Evolutionary conservation across 2,888 invertebrate species (phyloP).

Genomic region (Lydus trimaculatus): DNA sequence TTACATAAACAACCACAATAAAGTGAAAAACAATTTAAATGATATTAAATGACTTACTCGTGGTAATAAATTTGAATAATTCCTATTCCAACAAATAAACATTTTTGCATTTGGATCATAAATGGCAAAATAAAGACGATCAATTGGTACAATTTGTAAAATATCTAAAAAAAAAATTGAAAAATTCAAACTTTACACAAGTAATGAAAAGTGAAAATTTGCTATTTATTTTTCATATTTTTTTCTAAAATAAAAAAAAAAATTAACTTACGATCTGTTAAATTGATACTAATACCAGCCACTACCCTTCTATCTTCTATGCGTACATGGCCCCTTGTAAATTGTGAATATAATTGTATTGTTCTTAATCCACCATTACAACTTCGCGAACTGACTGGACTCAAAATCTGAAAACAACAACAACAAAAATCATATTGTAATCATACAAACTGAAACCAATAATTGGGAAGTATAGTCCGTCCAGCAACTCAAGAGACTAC

Average conservation of each 20-base stretch:
- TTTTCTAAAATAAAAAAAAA: not conserved
- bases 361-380: conserved; percentile 17
- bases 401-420: conserved; percentile 22
- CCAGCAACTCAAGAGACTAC: not conserved
- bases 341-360: conserved; percentile 25
- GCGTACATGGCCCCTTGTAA: conserved; percentile 44
- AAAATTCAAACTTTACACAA: not conserved
- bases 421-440: not conserved
- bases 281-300: conserved; percentile 22
- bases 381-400: conserved; percentile 16
- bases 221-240: too few species aligned
- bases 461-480: not conserved
- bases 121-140: conserved; percentile 39
- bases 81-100: conserved; percentile 52
- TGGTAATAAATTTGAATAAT: conserved; percentile 44
- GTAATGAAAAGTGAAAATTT: too few species aligned
- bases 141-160: conserved; percentile 24
- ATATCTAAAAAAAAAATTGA: conserved; percentile 12
- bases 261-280: conserved; percentile 12
- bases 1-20: not conserved
- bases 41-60: conserved; percentile 42
- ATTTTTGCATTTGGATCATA: conserved; percentile 47
- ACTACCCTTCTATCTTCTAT: conserved; percentile 43
- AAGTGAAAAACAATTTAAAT: conserved; percentile 3
- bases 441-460: not conserved